Base-by-base conservation (phyloP, 2,797 vertebrate species). In the Syndactyla subalaris region DNA sequence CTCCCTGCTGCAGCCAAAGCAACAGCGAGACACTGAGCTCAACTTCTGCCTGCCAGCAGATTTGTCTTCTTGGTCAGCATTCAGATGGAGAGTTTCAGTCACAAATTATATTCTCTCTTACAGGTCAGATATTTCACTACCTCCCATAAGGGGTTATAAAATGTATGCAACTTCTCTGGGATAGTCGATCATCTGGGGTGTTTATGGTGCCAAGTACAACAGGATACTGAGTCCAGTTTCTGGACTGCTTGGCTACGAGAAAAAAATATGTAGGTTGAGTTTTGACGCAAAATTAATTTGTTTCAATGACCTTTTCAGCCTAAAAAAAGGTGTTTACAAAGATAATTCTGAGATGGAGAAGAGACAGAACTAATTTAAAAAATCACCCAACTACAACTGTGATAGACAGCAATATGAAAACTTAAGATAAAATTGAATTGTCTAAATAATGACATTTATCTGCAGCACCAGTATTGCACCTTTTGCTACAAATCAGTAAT, bases 261-360 rank as follows among this genome's bases (percentile, higher is more conserved):
- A 39, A n/a, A 61, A 41, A 71, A 0, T 6, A 21, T 2, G 0
- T 6, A 65, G 1, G 10, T 38, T 88, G 34, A 32, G 45, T 76
- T 79, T 52, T 55, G 26, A 34, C 52, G 52, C 5, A 12, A 52
- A 43, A n/a, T 20, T n/a, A 46, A 49, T 36, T 70, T 81, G 12
- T 55, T 70, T 92, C 39, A 86, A 6, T 38, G 22, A 13, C 20
- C 27, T 74, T 41, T 59, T 78, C 30, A 66, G 22, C 18, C 23
- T 15, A 43, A 76, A 38, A 34, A 74, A 24, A 49, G 24, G 46
- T 5, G 1, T 46, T 80, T 51, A 46, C 18, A 52, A 22, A 55
- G 21, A 36, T 39, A 66, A 85, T 41, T 72, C 36, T 55, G 30
- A 90, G 22, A 30, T 0, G 61, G 24, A 61, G 13, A 67, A 67